Evolutionary conservation across 1,140 invertebrate species (phyloP).

Genomic region (Oncopeltus fasciatus): DNA sequence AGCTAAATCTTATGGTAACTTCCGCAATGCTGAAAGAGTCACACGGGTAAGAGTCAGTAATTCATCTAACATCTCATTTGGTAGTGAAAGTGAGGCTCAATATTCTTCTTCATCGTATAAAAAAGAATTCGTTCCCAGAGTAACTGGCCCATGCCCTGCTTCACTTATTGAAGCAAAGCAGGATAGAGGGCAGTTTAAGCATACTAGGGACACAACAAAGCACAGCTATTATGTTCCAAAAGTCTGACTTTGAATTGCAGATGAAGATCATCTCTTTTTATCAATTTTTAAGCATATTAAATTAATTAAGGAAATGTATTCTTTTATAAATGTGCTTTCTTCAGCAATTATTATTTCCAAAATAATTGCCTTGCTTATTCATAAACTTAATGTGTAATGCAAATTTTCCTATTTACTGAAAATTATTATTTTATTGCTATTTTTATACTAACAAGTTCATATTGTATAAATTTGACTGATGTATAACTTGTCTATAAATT

Average conservation of each 20-base stretch:
- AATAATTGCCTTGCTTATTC: background rate
- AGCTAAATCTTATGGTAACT: conserved; percentile 48
- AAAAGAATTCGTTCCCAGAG: conserved; percentile 53
- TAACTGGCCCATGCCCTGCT: conserved; percentile 58
- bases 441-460: background rate
- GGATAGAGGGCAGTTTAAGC: conserved; percentile 45
- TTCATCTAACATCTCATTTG: conserved; percentile 53
- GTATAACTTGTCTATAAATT: background rate
- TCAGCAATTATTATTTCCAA: too few relatives aligned
- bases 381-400: background rate
- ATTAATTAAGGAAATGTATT: background rate
- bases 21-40: conserved; percentile 37
- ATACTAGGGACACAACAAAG: conserved; percentile 62
- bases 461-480: background rate
- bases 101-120: conserved; percentile 39
- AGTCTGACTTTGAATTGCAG: conserved; percentile 9
- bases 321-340: background rate
- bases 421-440: background rate
- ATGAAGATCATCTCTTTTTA: background rate
- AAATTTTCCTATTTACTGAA: background rate
- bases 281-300: background rate
- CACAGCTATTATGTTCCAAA: conserved; percentile 65
- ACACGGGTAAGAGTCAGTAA: conserved; percentile 42
- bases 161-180: conserved; percentile 53
- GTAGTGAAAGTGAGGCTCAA: conserved; percentile 32